Conservation (phyloP, 2,797 vertebrate genomes). For the Sternotherus odoratus region DNA sequence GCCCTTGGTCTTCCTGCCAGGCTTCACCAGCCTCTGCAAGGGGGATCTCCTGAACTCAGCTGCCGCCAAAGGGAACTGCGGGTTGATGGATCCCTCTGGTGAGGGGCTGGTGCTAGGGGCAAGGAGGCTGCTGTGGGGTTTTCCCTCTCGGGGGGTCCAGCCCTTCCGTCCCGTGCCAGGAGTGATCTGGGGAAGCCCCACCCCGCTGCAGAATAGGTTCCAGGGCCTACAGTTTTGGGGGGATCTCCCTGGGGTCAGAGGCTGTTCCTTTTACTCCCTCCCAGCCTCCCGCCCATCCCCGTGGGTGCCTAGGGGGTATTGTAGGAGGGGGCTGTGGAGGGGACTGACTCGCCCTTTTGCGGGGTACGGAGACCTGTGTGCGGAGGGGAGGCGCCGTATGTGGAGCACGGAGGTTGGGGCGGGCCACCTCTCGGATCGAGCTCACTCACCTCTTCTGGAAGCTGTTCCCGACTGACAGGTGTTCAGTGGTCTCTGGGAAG, state of each 20-base stretch:
- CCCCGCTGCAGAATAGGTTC: neutral
- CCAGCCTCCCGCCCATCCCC: neutral
- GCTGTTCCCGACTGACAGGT: neutral
- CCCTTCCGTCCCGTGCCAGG: no score
- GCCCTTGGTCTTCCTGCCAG: neutral
- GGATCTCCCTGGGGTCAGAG: no score
- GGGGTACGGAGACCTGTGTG: neutral
- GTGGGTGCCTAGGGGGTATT: neutral
- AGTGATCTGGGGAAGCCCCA: neutral
- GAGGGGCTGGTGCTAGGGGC: no score
- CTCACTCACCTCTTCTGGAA: neutral
- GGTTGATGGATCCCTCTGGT: neutral
- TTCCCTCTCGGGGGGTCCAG: neutral
- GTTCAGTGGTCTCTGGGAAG: neutral
- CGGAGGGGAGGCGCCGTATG: neutral
- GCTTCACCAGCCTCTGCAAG: no score
- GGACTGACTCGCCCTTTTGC: neutral
- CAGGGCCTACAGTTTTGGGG: no score
- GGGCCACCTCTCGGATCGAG: neutral
- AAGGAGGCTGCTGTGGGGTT: neutral
- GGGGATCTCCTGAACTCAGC: no score
- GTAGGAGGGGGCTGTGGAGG: neutral
- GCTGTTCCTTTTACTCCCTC: neutral
- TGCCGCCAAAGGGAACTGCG: neutral
- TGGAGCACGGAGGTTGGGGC: no score